phyloP scores from a whole-genome alignment of 2,797 vertebrate genomes.

The Ceryle rudis region DNA sequence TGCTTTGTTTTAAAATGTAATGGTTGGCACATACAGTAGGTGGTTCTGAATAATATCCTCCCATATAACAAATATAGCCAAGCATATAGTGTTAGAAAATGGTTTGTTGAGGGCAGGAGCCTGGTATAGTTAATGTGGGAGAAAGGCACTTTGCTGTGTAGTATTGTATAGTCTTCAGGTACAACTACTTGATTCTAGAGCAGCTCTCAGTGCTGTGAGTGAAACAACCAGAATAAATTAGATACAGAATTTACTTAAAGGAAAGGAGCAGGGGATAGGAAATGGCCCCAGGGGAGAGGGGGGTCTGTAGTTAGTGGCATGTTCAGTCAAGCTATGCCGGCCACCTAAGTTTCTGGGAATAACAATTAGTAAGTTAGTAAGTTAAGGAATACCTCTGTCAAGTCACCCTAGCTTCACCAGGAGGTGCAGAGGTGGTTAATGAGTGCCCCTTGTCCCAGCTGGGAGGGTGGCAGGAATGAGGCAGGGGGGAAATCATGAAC shows the following conservation, averaged over 20 bases:
- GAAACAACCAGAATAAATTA: neutral
- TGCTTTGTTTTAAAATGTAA: neutral
- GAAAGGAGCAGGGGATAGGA: neutral
- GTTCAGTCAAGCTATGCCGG: rapidly evolving
- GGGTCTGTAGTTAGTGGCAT: neutral
- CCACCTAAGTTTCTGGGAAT: neutral
- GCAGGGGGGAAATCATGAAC: neutral
- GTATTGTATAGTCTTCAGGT: neutral
- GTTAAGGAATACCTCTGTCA: neutral
- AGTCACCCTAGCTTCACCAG: rapidly evolving
- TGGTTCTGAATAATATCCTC: neutral
- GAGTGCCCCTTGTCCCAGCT: neutral
- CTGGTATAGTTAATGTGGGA: neutral
- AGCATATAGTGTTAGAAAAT: neutral
- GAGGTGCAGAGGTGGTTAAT: neutral
- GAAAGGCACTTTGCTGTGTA: neutral
- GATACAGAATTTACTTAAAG: neutral
- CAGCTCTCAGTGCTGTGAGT: neutral
- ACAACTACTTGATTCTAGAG: neutral
- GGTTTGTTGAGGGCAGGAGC: neutral
- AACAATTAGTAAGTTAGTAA: neutral
- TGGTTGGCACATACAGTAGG: neutral
- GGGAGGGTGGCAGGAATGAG: neutral
- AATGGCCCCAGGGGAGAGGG: rapidly evolving
- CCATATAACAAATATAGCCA: neutral